Evolutionary conservation across 92 coral and sea anemone species (phyloP), one percentile per base, ranked within the genome.

Genomic region (Meandrina meandrites): DNA sequence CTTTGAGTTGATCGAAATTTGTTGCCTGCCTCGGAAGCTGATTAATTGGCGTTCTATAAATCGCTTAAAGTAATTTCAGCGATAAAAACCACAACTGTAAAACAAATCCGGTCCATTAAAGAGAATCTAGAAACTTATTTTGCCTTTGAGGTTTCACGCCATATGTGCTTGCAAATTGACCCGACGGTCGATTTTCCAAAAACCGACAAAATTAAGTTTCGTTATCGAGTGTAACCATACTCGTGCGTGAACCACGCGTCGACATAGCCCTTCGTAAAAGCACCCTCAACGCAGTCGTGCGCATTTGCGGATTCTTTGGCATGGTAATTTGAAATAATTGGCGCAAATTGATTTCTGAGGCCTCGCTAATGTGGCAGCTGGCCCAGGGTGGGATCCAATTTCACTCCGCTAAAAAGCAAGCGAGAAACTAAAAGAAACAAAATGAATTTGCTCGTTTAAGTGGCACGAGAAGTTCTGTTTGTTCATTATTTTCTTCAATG

Each of bases 341-440:
- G 47, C 53, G 75, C 82, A 85, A 85, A 76, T 84, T 85, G 82
- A 82, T 47, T 66, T 78, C 82, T 64, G 88, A 48, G 76, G 88
- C 88, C 77, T 85, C 57, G 82, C 88, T 85, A 62, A 85, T 85
- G 88, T 64, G 88, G 88, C 88, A 85, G 88, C 81, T 85, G 88
- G 88, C 75, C 28, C 45, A 27, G 2, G 82, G 51, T 77, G 47
- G 81, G 81, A 76, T 85, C 88, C 28, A 45, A 77, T 85, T 85
- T 60, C 88, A 77, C 64, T 45, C 67, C 48, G 67, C 81, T 78
- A 66, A 85, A 66, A 77, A 66, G 83, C 64, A 62, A 76, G 82
- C 34, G 74, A 45, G 75, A 58, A 76, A 77, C 75, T 60, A 78
- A 60, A 69, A 78, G 88, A 47, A 84, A 75, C 81, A 60, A 83